Percentiles rank a stretch among this genome's conserved stretches.
Conservation (phyloP, 2,797 vertebrate genomes). For the Lepus townsendii region DNA sequence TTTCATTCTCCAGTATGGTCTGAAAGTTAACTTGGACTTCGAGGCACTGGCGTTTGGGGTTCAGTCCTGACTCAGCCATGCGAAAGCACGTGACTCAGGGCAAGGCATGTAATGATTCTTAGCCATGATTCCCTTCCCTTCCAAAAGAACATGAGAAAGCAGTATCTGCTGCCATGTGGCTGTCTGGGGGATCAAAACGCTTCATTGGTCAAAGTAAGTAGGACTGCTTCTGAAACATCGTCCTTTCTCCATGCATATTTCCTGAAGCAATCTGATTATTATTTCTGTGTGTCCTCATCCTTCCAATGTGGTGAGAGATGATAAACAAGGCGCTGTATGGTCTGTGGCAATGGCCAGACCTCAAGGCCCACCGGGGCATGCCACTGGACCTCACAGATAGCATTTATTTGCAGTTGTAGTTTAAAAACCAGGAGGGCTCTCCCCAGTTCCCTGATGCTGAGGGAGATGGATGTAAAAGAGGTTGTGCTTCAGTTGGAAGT, state of each 20-base stretch:
- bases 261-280: slow-evolving; percentile 1
- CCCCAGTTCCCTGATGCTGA: neutral
- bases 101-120: neutral
- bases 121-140: neutral
- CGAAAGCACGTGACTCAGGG: neutral
- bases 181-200: slow-evolving; percentile 31
- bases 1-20: slow-evolving; percentile 44
- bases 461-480: neutral
- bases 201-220: slow-evolving; percentile 9
- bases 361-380: neutral
- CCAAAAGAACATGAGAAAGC: slow-evolving; percentile 16
- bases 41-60: neutral
- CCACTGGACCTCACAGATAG: neutral
- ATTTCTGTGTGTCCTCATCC: neutral
- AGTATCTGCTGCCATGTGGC: neutral
- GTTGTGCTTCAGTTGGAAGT: neutral
- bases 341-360: neutral
- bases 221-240: slow-evolving; percentile 10
- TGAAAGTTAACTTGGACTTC: slow-evolving; percentile 24
- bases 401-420: neutral
- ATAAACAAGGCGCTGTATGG: neutral
- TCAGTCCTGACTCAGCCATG: neutral
- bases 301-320: neutral
- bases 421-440: neutral
- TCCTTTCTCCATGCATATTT: slow-evolving; percentile 52